Evolutionary conservation across 2,797 vertebrate genomes (phyloP).

Genomic region (Ibycter americanus): DNA sequence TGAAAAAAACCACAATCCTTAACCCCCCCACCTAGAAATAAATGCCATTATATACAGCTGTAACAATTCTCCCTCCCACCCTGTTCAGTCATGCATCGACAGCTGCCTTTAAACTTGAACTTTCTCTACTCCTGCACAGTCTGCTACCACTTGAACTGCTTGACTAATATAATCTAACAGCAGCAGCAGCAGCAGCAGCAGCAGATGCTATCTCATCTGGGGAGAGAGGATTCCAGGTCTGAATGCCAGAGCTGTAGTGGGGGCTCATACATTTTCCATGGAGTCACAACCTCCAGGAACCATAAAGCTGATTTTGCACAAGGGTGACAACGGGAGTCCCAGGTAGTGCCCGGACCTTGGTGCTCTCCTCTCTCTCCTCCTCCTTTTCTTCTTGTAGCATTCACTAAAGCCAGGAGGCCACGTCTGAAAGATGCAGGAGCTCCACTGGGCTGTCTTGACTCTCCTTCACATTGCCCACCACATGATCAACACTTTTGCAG

Average conservation of each 20-base stretch:
- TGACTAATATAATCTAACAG: not conserved
- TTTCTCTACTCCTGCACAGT: not conserved
- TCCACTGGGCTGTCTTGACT: not conserved
- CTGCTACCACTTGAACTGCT: slow-evolving; percentile 8
- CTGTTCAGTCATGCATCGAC: not conserved
- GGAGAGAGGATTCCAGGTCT: not conserved
- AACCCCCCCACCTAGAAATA: not conserved
- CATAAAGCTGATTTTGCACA: not conserved
- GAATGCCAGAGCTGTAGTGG: not conserved
- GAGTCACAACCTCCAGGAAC: not conserved
- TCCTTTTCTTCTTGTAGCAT: not conserved
- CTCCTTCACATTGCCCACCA: not conserved
- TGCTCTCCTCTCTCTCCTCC: not conserved
- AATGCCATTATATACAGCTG: not conserved
- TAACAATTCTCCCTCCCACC: not conserved
- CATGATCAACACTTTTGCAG: not conserved
- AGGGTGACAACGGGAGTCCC: accelerated
- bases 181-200: not conserved
- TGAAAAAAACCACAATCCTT: not conserved
- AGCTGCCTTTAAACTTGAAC: slow-evolving; percentile 31
- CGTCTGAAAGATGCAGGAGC: not conserved
- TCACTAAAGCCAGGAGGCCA: not conserved
- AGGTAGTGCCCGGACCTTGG: not conserved
- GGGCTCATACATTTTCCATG: not conserved
- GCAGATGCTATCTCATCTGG: not conserved